Percentiles rank a stretch among this genome's conserved stretches.
These are phyloP conservation scores for Plectrocnemia conspersa DNA, from an alignment of 1,140 invertebrate genomes.

Conservation along the genomic window DNA sequence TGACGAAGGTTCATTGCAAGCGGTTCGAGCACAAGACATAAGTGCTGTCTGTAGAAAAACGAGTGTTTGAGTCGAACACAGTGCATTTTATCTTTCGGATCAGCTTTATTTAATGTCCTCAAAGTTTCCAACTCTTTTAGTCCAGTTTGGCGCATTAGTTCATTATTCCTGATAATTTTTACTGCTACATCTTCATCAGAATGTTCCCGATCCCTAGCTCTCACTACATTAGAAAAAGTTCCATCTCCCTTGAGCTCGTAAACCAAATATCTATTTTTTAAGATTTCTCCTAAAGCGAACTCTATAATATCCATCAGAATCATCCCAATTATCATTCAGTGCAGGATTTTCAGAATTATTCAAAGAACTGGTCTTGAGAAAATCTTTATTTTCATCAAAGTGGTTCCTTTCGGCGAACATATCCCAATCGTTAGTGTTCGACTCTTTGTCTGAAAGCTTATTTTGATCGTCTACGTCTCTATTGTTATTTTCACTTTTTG, in stretches of 20 bases:
- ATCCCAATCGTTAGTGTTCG: constrained; percentile 61
- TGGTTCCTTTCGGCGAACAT: constrained; percentile 89
- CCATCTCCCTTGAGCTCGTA: constrained; percentile 99
- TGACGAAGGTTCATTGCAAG: constrained; percentile 90
- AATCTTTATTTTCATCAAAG: constrained; percentile 77
- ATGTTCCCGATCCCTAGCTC: constrained; percentile 84
- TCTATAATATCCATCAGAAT: constrained; percentile 90
- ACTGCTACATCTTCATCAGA: constrained; percentile 92
- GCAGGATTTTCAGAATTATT: constrained; percentile 78
- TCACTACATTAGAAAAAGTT: constrained; percentile 97
- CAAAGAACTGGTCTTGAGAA: constrained; percentile 57
- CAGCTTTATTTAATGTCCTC: constrained; percentile 92
- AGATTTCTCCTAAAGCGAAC: constrained; percentile 92
- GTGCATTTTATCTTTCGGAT: constrained; percentile 97
- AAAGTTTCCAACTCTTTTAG: constrained; percentile 95
- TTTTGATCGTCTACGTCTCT: neutral
- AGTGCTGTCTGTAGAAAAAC: constrained; percentile 94
- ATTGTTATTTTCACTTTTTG: too few relatives aligned
- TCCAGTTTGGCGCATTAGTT: constrained; percentile 99
- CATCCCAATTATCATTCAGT: constrained; percentile 98
- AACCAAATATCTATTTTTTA: constrained; percentile 90
- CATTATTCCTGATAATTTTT: constrained; percentile 99
- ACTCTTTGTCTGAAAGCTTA: neutral
- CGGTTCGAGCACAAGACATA: constrained; percentile 98
- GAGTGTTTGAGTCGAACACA: constrained; percentile 90